These are phyloP conservation scores for Numida meleagris DNA, from an alignment of 2,113 vertebrate species.

Conservation along the genomic window DNA sequence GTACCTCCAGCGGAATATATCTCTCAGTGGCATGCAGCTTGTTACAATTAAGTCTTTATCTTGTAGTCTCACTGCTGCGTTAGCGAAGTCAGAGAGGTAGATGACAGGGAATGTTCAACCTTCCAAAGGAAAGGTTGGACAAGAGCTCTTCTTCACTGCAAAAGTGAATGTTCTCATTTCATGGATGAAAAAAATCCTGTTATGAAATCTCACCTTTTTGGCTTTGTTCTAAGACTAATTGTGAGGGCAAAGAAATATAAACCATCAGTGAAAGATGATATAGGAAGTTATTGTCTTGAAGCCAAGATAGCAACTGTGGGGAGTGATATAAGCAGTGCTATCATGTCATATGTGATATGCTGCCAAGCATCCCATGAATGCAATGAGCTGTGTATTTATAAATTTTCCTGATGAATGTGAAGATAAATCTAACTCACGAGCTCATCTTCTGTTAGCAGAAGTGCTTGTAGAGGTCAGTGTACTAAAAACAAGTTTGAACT, in stretches of 20 bases:
- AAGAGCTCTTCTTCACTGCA: neutral
- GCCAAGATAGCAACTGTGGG: neutral
- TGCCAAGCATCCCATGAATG: neutral
- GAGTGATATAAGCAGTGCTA: neutral
- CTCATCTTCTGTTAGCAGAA: neutral
- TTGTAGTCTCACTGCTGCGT: neutral
- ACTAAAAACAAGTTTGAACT: neutral
- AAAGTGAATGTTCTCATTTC: neutral
- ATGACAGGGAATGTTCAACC: neutral
- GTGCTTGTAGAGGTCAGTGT: neutral
- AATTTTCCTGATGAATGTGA: neutral
- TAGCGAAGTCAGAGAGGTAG: neutral
- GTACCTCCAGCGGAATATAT: neutral
- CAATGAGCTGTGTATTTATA: neutral
- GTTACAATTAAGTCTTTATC: neutral
- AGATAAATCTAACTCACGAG: neutral
- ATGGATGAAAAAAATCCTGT: neutral
- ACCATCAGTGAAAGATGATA: neutral
- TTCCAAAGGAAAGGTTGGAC: neutral
- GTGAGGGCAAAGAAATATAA: neutral
- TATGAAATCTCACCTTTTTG: neutral
- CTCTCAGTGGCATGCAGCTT: neutral
- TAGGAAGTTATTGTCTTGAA: neutral
- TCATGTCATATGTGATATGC: neutral
- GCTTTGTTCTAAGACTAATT: neutral